Percentiles rank a stretch among this genome's conserved stretches.
phyloP scores from a whole-genome alignment of 2,888 invertebrate species.

The Miltochrista miniata region DNA sequence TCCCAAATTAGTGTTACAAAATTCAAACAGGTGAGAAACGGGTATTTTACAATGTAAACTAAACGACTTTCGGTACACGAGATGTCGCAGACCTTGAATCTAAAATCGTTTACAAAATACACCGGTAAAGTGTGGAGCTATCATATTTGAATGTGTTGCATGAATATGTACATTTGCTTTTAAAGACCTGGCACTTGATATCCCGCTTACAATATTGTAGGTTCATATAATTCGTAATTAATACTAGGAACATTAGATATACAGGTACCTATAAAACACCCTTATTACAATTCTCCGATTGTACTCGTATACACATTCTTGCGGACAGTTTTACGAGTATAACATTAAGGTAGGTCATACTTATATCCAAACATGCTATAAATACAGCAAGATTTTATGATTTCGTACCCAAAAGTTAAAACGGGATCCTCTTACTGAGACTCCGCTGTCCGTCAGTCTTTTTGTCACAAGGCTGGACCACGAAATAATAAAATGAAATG shows the following conservation, averaged over 20 bases:
- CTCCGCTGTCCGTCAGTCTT: too few species aligned
- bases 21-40: conserved; percentile 47
- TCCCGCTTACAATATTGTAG: background rate
- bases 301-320: conserved; percentile 17
- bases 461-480: too few species aligned
- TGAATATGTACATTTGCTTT: conserved; percentile 26
- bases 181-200: too few species aligned
- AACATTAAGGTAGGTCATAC: conserved; percentile 6
- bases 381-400: too few species aligned
- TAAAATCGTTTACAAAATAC: conserved; percentile 61
- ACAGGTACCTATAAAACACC: too few species aligned
- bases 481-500: too few species aligned
- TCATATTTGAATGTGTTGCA: conserved; percentile 56
- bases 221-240: background rate
- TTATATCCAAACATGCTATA: too few species aligned
- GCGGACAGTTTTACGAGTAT: background rate
- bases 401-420: too few species aligned
- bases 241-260: too few species aligned
- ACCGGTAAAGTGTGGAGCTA: conserved; percentile 46
- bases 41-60: conserved; percentile 68
- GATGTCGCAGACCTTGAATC: conserved; percentile 74
- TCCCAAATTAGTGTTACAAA: conserved; percentile 47
- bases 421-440: too few species aligned
- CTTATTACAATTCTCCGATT: conserved; percentile 7
- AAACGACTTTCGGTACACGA: conserved; percentile 70